A percentile compares a stretch with the other conserved stretches of the same genome.
Conservation (phyloP, 2,888 invertebrate genomes). For the Drosophila picticornis region DNA sequence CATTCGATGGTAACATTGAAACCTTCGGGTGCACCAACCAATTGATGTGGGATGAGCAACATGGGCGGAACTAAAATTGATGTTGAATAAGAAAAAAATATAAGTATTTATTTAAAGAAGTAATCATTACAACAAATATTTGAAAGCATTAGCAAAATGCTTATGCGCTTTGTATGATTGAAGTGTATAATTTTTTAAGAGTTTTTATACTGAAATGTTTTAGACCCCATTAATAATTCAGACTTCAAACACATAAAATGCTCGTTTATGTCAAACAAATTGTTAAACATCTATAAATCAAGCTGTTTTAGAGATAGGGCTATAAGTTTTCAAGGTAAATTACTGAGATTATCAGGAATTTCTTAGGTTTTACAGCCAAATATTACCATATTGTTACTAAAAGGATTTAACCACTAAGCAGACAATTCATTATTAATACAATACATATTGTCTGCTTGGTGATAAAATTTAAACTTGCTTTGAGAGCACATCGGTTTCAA, state of each 20-base stretch:
- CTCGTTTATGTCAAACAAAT: not conserved
- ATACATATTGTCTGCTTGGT: too few species aligned
- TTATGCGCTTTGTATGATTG: accelerated
- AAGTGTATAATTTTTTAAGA: not conserved
- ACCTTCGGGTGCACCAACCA: conserved; percentile 93
- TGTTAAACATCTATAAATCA: not conserved
- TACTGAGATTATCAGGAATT: not conserved
- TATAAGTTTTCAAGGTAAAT: not conserved
- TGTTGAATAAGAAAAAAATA: not conserved
- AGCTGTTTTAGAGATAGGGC: not conserved
- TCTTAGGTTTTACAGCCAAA: not conserved
- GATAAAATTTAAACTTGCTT: not conserved
- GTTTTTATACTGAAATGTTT: not conserved
- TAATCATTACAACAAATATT: not conserved
- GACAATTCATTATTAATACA: too few species aligned
- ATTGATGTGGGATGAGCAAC: conserved; percentile 95
- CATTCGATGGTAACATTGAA: conserved; percentile 95
- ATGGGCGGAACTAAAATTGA: conserved; percentile 92
- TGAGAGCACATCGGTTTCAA: not conserved
- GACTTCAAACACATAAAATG: not conserved
- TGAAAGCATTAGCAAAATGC: not conserved
- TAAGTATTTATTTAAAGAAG: not conserved
- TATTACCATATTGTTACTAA: not conserved
- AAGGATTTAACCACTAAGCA: too few species aligned
- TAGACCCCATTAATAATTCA: not conserved